Conservation (phyloP, 2,888 invertebrate genomes). For the Hemaris fuciformis region DNA sequence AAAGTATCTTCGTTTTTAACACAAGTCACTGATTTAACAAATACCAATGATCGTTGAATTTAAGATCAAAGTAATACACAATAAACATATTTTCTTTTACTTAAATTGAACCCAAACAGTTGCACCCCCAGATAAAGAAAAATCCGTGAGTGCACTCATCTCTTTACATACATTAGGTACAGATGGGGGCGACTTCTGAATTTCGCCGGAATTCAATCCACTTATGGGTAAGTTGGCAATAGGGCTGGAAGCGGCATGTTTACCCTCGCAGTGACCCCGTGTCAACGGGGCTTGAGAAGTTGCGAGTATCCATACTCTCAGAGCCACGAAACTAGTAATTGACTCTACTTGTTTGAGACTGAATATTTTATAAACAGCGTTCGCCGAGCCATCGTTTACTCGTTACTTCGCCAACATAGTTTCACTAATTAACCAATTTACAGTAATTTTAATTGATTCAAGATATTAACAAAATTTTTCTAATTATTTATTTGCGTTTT, state of each 20-base stretch:
- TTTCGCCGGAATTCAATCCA: slow-evolving; percentile 59
- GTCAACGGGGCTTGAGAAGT: slow-evolving; percentile 53
- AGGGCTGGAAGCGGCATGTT: slow-evolving; percentile 60
- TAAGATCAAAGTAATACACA: neutral
- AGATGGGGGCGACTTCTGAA: slow-evolving; percentile 41
- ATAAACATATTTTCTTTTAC: neutral
- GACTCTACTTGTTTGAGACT: slow-evolving; percentile 1
- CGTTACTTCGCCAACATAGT: slow-evolving; percentile 5
- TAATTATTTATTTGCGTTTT: neutral
- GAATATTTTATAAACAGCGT: slow-evolving; percentile 6
- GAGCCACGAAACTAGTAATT: slow-evolving; percentile 36
- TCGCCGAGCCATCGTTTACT: neutral
- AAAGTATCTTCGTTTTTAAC: too few species aligned
- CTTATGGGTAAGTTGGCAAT: slow-evolving; percentile 64
- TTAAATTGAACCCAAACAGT: neutral
- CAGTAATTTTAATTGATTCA: neutral
- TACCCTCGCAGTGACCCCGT: slow-evolving; percentile 60
- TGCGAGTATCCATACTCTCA: slow-evolving; percentile 39
- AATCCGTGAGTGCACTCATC: neutral
- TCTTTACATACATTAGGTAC: slow-evolving; percentile 20
- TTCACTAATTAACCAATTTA: neutral
- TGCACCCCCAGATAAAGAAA: neutral
- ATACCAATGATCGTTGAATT: neutral
- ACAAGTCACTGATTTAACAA: neutral
- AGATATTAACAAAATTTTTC: neutral